Evolutionary conservation across 2,113 vertebrate species (phyloP).

Genomic region (Raphicerus campestris): DNA sequence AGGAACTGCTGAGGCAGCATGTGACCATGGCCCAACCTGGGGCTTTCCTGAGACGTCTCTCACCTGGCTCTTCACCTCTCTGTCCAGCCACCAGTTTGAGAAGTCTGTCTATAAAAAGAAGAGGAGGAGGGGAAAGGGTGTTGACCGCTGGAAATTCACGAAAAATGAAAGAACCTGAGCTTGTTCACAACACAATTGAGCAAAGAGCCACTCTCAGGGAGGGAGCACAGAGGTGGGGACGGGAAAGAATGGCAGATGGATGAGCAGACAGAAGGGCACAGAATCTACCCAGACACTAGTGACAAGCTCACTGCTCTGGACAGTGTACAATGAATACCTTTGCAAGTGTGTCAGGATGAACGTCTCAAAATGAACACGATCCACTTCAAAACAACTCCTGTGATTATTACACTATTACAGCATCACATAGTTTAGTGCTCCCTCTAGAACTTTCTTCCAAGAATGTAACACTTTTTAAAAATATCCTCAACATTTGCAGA

Average conservation of each 20-base stretch:
- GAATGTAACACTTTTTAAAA: background rate
- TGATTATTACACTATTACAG: background rate
- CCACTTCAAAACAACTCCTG: background rate
- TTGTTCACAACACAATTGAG: background rate
- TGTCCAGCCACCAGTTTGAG: background rate
- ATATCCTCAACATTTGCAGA: background rate
- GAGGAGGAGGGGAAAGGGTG: background rate
- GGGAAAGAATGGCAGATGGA: background rate
- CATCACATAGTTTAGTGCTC: background rate
- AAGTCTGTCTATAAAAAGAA: background rate
- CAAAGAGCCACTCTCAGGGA: background rate
- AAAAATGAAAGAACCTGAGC: background rate
- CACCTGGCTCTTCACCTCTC: background rate
- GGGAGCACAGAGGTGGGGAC: background rate
- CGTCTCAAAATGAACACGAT: background rate
- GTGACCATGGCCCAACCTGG: background rate
- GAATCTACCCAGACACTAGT: background rate
- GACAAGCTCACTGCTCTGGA: background rate
- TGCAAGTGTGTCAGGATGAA: background rate
- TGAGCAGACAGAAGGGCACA: background rate
- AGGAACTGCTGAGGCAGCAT: background rate
- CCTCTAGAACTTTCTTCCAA: background rate
- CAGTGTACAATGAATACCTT: background rate
- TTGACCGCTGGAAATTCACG: background rate
- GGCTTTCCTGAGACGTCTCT: background rate